Percentiles rank a stretch among this genome's conserved stretches.
phyloP scores from a whole-genome alignment of 1,140 invertebrate genomes.

The Brachionus koreanus region DNA sequence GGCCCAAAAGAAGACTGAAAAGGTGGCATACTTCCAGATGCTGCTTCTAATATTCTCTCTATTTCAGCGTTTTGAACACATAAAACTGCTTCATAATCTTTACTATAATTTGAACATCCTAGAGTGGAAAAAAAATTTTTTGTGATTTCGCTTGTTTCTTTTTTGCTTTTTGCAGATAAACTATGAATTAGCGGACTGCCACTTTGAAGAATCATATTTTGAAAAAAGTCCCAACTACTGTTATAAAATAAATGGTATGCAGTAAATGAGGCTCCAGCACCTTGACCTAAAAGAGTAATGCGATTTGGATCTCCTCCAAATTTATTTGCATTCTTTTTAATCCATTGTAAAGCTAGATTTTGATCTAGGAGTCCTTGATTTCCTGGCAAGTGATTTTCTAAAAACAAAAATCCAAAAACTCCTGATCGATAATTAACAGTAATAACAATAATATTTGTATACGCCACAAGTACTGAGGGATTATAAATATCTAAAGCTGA shows the following conservation, averaged over 20 bases:
- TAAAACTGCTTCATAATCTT: neutral
- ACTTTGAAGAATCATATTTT: conserved; percentile 68
- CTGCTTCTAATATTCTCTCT: neutral
- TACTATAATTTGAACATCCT: neutral
- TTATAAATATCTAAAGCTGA: conserved; percentile 26
- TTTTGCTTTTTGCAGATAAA: conserved; percentile 73
- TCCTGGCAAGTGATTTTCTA: conserved; percentile 45
- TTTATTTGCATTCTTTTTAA: conserved; percentile 49
- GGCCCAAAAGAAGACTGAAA: neutral
- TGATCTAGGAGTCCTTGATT: conserved; percentile 47
- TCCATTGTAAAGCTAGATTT: conserved; percentile 78
- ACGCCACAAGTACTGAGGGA: conserved; percentile 48
- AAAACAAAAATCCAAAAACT: conserved; percentile 49
- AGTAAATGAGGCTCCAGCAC: conserved; percentile 77
- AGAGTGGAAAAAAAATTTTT: neutral
- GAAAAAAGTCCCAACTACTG: conserved; percentile 76
- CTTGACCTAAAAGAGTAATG: conserved; percentile 49
- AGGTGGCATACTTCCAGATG: neutral
- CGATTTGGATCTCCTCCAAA: conserved; percentile 50
- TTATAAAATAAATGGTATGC: conserved; percentile 85
- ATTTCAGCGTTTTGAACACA: neutral
- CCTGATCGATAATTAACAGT: conserved; percentile 56
- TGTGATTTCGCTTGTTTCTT: neutral
- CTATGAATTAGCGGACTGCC: conserved; percentile 67
- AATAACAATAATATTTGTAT: conserved; percentile 52